Evolutionary conservation across 2,113 vertebrate species (phyloP).

Genomic region (Meles meles): DNA sequence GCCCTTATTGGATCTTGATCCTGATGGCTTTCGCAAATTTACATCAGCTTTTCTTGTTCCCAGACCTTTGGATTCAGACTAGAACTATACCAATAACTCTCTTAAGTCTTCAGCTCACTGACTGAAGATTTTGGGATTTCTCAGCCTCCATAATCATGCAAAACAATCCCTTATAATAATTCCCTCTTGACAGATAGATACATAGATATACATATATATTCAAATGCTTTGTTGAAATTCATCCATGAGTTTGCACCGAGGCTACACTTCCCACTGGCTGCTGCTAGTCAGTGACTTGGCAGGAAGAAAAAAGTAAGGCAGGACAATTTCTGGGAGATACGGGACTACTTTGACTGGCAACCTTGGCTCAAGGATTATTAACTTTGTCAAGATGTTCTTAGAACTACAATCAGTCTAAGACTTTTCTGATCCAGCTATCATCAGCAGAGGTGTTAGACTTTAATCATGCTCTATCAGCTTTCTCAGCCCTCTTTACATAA

Average conservation of each 20-base stretch:
- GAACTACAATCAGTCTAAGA: not conserved
- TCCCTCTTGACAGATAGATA: not conserved
- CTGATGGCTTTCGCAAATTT: not conserved
- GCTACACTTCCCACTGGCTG: not conserved
- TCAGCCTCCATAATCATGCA: not conserved
- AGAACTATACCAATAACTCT: not conserved
- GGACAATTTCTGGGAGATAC: not conserved
- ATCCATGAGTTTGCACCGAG: not conserved
- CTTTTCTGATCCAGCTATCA: not conserved
- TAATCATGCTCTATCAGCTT: not conserved
- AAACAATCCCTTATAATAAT: not conserved
- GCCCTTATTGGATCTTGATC: not conserved
- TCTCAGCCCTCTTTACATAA: not conserved
- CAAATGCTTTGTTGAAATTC: not conserved
- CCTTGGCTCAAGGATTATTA: not conserved
- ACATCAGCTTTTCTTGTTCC: not conserved
- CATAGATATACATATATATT: not conserved
- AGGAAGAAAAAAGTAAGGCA: not conserved
- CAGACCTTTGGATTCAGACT: not conserved
- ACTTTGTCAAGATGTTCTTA: not conserved
- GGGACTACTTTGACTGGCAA: not conserved
- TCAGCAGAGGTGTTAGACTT: not conserved
- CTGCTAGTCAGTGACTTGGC: not conserved
- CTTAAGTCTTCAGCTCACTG: not conserved
- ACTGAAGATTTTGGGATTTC: not conserved